phyloP scores from a whole-genome alignment of 1,140 invertebrate genomes.

The Telenomus remus region DNA sequence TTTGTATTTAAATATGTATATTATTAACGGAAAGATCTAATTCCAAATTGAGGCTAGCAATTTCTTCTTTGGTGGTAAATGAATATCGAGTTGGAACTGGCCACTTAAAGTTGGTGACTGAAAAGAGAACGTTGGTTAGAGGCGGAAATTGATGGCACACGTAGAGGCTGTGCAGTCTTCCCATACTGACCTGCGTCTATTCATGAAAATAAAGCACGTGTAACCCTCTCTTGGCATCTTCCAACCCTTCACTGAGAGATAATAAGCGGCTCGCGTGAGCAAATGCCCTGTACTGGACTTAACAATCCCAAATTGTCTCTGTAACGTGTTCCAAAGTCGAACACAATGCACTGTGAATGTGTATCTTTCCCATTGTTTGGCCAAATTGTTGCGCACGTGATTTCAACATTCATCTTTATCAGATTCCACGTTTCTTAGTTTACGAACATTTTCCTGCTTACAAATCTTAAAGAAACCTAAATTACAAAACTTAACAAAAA shows the following conservation, averaged over 20 bases:
- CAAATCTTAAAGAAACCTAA: too few relatives aligned
- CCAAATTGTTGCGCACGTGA: slow-evolving; percentile 18
- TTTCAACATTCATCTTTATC: slow-evolving; percentile 27
- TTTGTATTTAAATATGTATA: too few relatives aligned
- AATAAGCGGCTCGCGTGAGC: slow-evolving; percentile 49
- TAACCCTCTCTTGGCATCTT: slow-evolving; percentile 10
- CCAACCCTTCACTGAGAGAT: slow-evolving; percentile 10
- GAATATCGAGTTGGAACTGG: slow-evolving; percentile 50
- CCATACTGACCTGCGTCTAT: slow-evolving; percentile 35
- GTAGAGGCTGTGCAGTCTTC: slow-evolving; percentile 33
- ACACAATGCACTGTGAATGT: slow-evolving; percentile 26
- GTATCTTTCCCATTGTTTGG: slow-evolving; percentile 20
- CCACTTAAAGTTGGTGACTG: slow-evolving; percentile 45
- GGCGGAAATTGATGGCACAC: slow-evolving; percentile 49
- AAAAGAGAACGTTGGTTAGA: slow-evolving; percentile 29
- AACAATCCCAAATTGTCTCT: slow-evolving; percentile 35
- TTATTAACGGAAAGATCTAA: too few relatives aligned
- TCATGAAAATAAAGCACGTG: slow-evolving; percentile 58
- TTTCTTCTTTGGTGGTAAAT: slow-evolving; percentile 29
- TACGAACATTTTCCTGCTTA: too few relatives aligned
- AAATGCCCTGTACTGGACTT: slow-evolving; percentile 20
- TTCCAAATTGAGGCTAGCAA: slow-evolving; percentile 20
- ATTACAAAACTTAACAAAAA: too few relatives aligned
- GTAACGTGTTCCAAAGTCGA: slow-evolving; percentile 34
- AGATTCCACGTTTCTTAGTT: too few relatives aligned